A percentile compares a stretch with the other conserved stretches of the same genome.
These are phyloP conservation scores for Torymus tubicola DNA, from an alignment of 2,888 invertebrate genomes.

Conservation along the genomic window DNA sequence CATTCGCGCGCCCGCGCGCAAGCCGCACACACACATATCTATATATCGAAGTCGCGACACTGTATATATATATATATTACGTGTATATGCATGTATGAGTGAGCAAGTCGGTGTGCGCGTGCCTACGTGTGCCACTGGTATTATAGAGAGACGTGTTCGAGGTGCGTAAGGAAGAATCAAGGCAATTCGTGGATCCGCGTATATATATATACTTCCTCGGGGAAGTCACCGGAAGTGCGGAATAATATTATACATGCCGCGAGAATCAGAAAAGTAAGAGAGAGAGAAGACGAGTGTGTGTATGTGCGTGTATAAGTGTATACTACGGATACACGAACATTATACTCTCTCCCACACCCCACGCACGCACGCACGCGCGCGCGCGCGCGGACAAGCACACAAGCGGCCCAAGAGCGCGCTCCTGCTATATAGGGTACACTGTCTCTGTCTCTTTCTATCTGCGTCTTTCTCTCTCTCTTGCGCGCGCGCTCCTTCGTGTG, in stretches of 20 bases:
- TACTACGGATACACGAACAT: not conserved
- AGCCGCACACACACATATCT: not conserved
- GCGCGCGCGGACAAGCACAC: not conserved
- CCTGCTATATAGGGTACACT: no score
- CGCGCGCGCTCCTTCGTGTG: constrained; percentile 1
- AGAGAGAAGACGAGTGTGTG: not conserved
- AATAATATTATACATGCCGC: no score
- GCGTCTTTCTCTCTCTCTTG: not conserved
- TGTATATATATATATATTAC: no score
- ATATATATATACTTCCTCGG: no score
- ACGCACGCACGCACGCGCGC: constrained; percentile 17
- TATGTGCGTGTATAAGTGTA: not conserved
- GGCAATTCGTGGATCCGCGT: no score
- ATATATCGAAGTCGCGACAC: no score
- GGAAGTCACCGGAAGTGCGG: no score
- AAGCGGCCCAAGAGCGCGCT: no score
- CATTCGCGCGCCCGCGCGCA: not conserved
- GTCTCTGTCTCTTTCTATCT: no score
- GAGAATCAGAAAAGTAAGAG: not conserved
- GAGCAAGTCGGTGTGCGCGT: constrained; percentile 29
- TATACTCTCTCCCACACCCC: constrained; percentile 27
- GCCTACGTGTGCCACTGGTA: constrained; percentile 42
- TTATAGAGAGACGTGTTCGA: no score
- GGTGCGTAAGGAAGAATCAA: not conserved
- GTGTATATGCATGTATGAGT: no score